phyloP scores from a whole-genome alignment of 2,888 invertebrate genomes.

The Scaptomyza polygonia region DNA sequence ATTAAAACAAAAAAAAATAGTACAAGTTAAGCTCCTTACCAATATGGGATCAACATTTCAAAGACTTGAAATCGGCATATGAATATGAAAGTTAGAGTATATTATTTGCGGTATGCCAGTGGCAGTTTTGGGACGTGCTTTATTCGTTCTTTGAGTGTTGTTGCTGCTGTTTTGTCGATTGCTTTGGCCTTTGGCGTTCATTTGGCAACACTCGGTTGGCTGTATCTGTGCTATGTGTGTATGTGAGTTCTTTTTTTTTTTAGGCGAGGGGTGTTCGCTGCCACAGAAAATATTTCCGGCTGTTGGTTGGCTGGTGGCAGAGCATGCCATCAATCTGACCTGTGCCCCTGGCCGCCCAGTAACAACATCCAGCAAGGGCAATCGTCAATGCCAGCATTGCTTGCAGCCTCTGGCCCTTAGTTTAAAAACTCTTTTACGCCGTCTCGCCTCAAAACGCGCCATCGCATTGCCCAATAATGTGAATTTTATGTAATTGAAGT shows the following conservation, averaged over 20 bases:
- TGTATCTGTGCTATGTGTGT: too few relatives aligned
- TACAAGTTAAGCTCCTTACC: too few relatives aligned
- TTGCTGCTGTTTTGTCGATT: slow-evolving; percentile 68
- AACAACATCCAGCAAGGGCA: slow-evolving; percentile 25
- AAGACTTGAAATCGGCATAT: neutral
- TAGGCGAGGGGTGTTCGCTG: slow-evolving; percentile 27
- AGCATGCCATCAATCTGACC: slow-evolving; percentile 77
- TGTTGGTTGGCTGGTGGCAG: slow-evolving; percentile 61
- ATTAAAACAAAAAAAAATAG: too few relatives aligned
- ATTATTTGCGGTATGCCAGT: neutral
- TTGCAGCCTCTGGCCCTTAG: slow-evolving; percentile 75
- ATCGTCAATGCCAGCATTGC: slow-evolving; percentile 32
- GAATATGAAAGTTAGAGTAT: slow-evolving; percentile 24
- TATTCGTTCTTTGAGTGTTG: slow-evolving; percentile 33
- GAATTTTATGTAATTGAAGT: slow-evolving; percentile 80
- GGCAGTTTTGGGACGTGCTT: slow-evolving; percentile 12
- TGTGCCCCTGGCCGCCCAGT: slow-evolving; percentile 50
- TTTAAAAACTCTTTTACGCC: slow-evolving; percentile 80
- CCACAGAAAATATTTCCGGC: slow-evolving; percentile 71
- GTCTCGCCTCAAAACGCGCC: slow-evolving; percentile 72
- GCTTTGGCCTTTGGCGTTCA: slow-evolving; percentile 78
- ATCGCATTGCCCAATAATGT: slow-evolving; percentile 73
- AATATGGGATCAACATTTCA: too few relatives aligned
- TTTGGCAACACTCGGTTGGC: slow-evolving; percentile 78
- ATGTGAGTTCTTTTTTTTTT: neutral